Evolutionary conservation across 2,113 vertebrate genomes (phyloP).

Genomic region (Proterorhinus semilunaris): DNA sequence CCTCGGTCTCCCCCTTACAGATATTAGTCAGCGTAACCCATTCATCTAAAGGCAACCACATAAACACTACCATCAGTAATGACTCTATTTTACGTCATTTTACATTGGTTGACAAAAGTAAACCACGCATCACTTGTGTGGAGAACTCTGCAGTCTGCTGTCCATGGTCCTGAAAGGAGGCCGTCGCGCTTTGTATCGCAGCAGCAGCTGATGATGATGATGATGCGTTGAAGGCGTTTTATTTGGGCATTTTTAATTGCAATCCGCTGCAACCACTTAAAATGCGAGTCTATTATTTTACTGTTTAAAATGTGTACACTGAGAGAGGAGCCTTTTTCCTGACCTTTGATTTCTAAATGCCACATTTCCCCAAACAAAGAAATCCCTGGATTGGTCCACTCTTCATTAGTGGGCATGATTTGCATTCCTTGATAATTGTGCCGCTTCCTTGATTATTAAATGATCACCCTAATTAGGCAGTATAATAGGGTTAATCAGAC

Average conservation of each 20-base stretch:
- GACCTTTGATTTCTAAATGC: slow-evolving; percentile 70
- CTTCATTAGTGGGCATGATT: slow-evolving; percentile 76
- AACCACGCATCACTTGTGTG: background rate
- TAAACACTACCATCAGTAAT: slow-evolving; percentile 15
- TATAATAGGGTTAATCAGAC: slow-evolving; percentile 89
- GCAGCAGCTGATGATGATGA: background rate
- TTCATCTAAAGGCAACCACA: slow-evolving; percentile 25
- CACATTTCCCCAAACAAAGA: slow-evolving; percentile 74
- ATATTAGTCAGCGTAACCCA: slow-evolving; percentile 18
- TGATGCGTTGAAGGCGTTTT: background rate
- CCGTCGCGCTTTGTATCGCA: slow-evolving; percentile 9
- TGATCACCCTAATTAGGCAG: slow-evolving; percentile 91
- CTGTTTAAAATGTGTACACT: slow-evolving; percentile 23
- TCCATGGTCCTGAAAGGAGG: slow-evolving; percentile 75
- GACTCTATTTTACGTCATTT: background rate
- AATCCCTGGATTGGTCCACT: slow-evolving; percentile 72
- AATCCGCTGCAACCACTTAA: background rate
- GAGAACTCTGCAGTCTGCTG: slow-evolving; percentile 44
- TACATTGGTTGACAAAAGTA: background rate
- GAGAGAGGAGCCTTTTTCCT: slow-evolving; percentile 48
- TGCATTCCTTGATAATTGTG: slow-evolving; percentile 80
- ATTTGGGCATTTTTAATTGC: no score
- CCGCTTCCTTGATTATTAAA: slow-evolving; percentile 90
- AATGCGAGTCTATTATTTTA: slow-evolving; percentile 10
- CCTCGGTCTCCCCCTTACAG: slow-evolving; percentile 16